Base-by-base conservation (phyloP, 2,888 invertebrate genomes). In the Seira ritae region DNA sequence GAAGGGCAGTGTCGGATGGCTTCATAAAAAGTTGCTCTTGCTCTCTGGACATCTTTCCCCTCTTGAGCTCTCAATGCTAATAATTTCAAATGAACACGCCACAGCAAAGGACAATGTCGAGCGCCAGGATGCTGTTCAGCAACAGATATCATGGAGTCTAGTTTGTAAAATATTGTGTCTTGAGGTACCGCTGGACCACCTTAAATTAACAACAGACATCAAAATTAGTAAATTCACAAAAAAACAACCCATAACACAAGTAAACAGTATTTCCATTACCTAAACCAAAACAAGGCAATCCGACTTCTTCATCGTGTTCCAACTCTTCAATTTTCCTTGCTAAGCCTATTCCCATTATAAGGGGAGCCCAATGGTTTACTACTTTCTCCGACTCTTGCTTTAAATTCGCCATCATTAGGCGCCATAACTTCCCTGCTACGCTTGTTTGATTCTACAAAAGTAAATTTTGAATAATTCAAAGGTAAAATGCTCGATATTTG, bases 151-250 rank as follows among this genome's bases (percentile, higher is more conserved):
- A 89, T 74, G 0, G 89, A 86, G 69, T 89, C 89, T 67, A 89
- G 65, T 60, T 89, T 89, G 75, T 89, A 87, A 83, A 87, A 89
- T 20, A 89, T 87, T 15, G 89, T 89, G 62, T 89, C 89, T 24
- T 86, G 85, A 10, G 89, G 87, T 17, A 89, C 89, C 6, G 87
- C 87, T 31, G 89, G 89, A 15, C 89, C 89, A 31, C 89, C 89
- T 89, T n/a, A n/a, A 60, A 60, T 60, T 19, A 60, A 60, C 12
- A 10, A 60, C 20, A 4, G 10, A 46, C 50, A 15, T 12, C 50
- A 10, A 10, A 60, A 12, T 60, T 60, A 60, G 4, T 6, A 6
- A 60, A 19, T 31, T 31, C 31, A 4, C 31, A 31, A 31, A n/a
- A n/a, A n/a, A 4, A 31, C 31, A 31, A 31, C 2, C 8, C 8